These are phyloP conservation scores for Ptilodon capucinus DNA, from an alignment of 2,888 invertebrate species.

Conservation along the genomic window DNA sequence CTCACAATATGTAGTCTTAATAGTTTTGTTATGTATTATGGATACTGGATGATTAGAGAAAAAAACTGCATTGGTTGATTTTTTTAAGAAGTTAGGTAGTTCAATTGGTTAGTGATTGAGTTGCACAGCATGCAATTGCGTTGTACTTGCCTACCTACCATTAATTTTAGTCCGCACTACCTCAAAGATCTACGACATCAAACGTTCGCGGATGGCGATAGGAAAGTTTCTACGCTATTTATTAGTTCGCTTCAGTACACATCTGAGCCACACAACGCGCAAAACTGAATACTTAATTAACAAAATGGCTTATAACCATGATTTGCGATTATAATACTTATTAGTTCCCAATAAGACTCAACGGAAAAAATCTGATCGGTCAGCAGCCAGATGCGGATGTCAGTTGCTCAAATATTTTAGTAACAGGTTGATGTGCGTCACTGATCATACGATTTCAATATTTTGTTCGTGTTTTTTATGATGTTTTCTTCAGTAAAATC, in stretches of 20 bases:
- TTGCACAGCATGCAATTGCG: conserved; percentile 2
- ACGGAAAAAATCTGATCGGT: background rate
- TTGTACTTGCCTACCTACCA: background rate
- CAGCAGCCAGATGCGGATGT: background rate
- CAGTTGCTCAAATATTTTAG: no score
- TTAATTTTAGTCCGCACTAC: conserved; percentile 6
- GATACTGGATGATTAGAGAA: no score
- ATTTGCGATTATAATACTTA: background rate
- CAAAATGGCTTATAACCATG: background rate
- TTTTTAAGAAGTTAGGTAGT: no score
- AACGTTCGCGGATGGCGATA: conserved; percentile 6
- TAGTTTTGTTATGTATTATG: background rate
- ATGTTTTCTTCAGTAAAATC: background rate
- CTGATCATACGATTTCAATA: background rate
- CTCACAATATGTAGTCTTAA: background rate
- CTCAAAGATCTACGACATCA: conserved; percentile 11
- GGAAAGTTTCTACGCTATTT: conserved; percentile 18
- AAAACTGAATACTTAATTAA: background rate
- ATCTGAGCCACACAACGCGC: conserved; percentile 5
- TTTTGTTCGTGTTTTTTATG: background rate
- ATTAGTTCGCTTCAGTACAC: conserved; percentile 1
- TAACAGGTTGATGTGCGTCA: background rate
- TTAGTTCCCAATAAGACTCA: background rate
- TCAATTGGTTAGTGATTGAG: background rate
- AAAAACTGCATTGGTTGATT: no score